A percentile compares a stretch with the other conserved stretches of the same genome.
These are phyloP conservation scores for Tenebrio molitor DNA, from an alignment of 1,140 invertebrate genomes.

Conservation along the genomic window DNA sequence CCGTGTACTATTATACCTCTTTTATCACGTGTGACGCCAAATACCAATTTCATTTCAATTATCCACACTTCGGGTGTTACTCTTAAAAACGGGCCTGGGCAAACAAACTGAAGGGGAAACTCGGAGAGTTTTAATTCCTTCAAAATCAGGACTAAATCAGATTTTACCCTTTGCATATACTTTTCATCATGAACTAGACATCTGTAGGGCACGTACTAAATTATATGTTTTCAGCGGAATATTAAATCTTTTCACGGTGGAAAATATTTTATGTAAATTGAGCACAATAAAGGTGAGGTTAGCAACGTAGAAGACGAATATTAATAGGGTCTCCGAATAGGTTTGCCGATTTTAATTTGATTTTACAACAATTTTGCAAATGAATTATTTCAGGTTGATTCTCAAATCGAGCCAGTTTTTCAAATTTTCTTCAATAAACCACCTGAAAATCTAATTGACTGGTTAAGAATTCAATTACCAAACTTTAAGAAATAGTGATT, in stretches of 20 bases:
- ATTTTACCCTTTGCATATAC: constrained; percentile 19
- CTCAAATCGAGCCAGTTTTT: too few relatives aligned
- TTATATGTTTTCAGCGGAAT: not conserved
- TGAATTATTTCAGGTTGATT: too few relatives aligned
- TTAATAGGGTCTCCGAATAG: constrained; percentile 1
- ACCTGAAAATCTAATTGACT: too few relatives aligned
- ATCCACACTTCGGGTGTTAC: constrained; percentile 2
- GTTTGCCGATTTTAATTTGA: constrained; percentile 7
- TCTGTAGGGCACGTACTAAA: not conserved
- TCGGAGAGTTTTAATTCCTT: constrained; percentile 5
- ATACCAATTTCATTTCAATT: constrained; percentile 25
- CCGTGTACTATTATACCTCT: constrained; percentile 17
- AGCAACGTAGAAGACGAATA: not conserved
- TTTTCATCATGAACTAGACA: constrained; percentile 8
- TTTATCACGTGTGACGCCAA: not conserved
- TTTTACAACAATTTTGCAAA: not conserved
- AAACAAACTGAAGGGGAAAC: constrained; percentile 8
- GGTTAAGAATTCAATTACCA: too few relatives aligned
- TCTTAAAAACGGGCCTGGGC: constrained; percentile 2
- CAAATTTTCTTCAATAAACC: too few relatives aligned
- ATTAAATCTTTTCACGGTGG: not conserved
- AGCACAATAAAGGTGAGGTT: constrained; percentile 7
- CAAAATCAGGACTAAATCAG: constrained; percentile 9
- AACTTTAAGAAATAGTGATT: too few relatives aligned
- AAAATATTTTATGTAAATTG: constrained; percentile 22